These are phyloP conservation scores for Cantharis flavilabris DNA, from an alignment of 2,888 invertebrate genomes.

Conservation along the genomic window DNA sequence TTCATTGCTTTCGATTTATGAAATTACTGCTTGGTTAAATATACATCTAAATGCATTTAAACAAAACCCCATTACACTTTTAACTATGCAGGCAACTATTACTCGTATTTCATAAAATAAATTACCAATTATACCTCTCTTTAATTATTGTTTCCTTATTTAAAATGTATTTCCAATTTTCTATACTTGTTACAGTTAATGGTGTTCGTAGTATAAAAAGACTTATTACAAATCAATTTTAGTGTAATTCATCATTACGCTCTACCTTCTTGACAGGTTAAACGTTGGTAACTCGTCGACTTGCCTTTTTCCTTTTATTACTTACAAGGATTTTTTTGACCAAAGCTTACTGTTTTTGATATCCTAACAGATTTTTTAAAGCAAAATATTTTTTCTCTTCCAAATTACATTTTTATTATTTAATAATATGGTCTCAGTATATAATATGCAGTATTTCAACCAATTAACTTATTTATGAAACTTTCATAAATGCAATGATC, in stretches of 20 bases:
- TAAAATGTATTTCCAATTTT: neutral
- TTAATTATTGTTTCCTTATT: neutral
- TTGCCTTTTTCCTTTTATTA: neutral
- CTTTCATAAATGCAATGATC: too few species aligned
- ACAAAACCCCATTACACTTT: neutral
- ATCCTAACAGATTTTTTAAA: too few species aligned
- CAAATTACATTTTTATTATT: too few species aligned
- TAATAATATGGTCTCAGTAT: too few species aligned
- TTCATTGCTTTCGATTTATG: neutral
- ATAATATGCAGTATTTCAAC: too few species aligned
- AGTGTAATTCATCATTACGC: neutral
- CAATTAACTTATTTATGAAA: too few species aligned
- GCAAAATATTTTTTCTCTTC: too few species aligned
- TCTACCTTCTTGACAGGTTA: conserved; percentile 1
- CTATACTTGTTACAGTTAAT: neutral
- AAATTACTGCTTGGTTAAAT: neutral
- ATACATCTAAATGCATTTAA: neutral
- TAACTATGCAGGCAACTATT: neutral
- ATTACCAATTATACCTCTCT: neutral
- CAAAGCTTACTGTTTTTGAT: neutral
- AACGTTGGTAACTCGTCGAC: neutral
- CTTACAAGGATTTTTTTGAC: neutral
- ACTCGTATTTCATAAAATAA: neutral
- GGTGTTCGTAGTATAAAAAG: neutral
- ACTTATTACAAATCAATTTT: neutral